A percentile compares a stretch with the other conserved stretches of the same genome.
phyloP scores from a whole-genome alignment of 30 jellyfish, hydroid and myxozoan genomes.

The Cassiopea andromeda region DNA sequence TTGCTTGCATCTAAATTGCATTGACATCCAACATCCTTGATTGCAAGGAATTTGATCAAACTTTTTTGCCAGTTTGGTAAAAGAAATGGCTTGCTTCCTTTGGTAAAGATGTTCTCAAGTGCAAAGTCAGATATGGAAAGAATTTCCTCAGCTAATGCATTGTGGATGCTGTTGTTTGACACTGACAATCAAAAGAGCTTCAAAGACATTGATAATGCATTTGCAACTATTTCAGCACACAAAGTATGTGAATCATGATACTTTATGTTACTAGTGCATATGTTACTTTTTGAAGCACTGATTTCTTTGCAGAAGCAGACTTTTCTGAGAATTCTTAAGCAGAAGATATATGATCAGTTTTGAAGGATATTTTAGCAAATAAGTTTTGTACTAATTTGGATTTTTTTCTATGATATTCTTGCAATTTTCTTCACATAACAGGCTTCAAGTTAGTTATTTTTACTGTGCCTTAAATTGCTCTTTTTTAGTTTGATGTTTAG shows the following conservation, averaged over 20 bases:
- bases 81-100: conserved; percentile 55
- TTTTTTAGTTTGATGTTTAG: no score
- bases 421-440: no score
- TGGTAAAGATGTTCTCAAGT: conserved; percentile 31
- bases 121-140: conserved; percentile 58
- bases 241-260: neutral
- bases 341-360: no score
- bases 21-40: neutral
- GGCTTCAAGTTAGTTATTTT: no score
- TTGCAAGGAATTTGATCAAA: neutral
- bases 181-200: conserved; percentile 54
- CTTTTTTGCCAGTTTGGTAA: conserved; percentile 61
- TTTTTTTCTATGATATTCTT: no score
- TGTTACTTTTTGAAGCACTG: no score
- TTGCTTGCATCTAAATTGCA: neutral
- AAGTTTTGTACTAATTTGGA: no score
- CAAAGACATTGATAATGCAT: conserved; percentile 36
- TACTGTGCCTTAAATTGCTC: no score
- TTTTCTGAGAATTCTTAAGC: no score
- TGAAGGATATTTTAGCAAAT: no score
- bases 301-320: no score
- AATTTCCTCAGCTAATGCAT: conserved; percentile 49
- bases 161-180: conserved; percentile 78
- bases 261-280: no score
- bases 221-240: conserved; percentile 7